Evolutionary conservation across 2,888 invertebrate species (phyloP), one percentile per base, ranked within the genome.

Genomic region (Unio pictorum): DNA sequence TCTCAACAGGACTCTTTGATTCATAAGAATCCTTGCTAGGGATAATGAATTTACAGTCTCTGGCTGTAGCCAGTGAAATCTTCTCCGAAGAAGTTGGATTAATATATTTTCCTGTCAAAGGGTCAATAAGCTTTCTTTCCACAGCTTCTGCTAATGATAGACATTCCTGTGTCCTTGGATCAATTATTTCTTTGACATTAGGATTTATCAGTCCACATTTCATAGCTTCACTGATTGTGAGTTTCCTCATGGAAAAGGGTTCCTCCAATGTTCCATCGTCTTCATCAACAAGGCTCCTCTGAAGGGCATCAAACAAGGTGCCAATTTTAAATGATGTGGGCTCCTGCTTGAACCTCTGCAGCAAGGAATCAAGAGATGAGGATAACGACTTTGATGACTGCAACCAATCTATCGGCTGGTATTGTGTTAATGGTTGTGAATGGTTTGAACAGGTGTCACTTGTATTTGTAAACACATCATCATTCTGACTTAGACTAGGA

Each of bases 141-240:
- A 87, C 72, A 17, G 87, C 85, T 45, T 82, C 76, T 26, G 82
- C 73, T 54, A 87, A 71, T 11, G 84, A 76, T 8, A 85, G 64
- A 30, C 71, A 64, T 61, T 80, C 75, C 64, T 67, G 89, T 59
- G 95, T 90, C 94, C 95, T 73, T 95, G 92, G 86, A 71, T 84
- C 81, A 30, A 82, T 72, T 20, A 86, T 74, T 65, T 81, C 80
- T 57, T 79, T 82, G 7, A 71, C 74, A 45, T 75, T 72, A n/a
- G 77, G 72, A 72, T 84, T 84, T 23, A 87, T 81, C 23, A 84
- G 73, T 74, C 94, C 95, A 66, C 92, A 84, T 23, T 84, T 81
- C 34, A 91, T 82, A 6, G 90, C 88, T 61, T 90, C 88, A 73
- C 86, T 86, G 92, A 96, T 91, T 61, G 80, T 84, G 71, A 83